Base-by-base conservation (phyloP, 2,797 vertebrate genomes). In the Yasuhikotakia modesta region DNA sequence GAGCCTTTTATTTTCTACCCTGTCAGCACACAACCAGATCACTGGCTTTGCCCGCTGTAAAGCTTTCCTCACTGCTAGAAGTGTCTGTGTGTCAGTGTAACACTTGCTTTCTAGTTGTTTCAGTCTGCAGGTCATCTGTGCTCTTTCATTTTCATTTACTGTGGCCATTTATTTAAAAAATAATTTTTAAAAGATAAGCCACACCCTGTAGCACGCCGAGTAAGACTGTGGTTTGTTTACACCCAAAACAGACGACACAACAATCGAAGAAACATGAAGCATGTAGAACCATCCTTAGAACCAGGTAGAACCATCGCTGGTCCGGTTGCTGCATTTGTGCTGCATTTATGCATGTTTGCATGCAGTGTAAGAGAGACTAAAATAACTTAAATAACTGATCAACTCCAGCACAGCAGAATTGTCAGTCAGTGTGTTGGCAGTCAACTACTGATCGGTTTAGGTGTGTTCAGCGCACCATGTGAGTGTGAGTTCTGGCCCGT, bases 31-130 rank as follows among this genome's bases (percentile, higher is more conserved):
- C 35, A 14, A 11, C 24, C 43, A 50, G n/a, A 11, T 19, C 30
- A 16, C 52, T 67, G 1, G 27, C 27, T 78, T 64, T 73, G n/a
- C 74, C 70, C 48, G 55, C 63, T 78, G 70, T 76, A 64, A 73
- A 64, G 46, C 27, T 45, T n/a, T 67, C 5, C n/a, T n/a, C 16
- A 43, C 58, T 22, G 70, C 57, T 71, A 19, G 50, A 35, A n/a
- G 7, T 61, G 13, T 22, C 13, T 55, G 12, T 57, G 48, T 14
- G 13, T 24, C 43, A 19, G 17, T 78, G 17, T n/a, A 63, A 5
- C 43, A 43, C 19, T 6, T 50, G 16, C 10, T 55, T 45, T 76
- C n/a, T 72, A 12, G 11, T 43, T 27, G 48, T 43, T 2, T 71
- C 11, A 6, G 35, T 52, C 60, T 24, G 21, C n/a, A 57, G 32